A percentile compares a stretch with the other conserved stretches of the same genome.
Evolutionary conservation across 2,113 vertebrate genomes (phyloP).

Genomic region (Atherinomorus stipes): DNA sequence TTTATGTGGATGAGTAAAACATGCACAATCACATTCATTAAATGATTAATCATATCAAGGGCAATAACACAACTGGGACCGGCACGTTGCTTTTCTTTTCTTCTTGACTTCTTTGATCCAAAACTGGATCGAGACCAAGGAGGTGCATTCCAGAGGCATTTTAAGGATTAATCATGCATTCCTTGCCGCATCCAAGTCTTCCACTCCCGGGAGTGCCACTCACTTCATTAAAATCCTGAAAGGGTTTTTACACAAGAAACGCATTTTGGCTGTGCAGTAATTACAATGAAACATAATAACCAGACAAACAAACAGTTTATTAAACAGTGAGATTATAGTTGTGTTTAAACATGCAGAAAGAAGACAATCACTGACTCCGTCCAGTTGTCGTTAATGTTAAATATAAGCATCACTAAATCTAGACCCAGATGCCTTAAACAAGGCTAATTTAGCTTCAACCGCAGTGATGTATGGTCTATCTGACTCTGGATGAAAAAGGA

Average conservation of each 20-base stretch:
- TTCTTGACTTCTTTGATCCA: conserved; percentile 57
- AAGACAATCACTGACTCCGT: background rate
- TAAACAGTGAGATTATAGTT: conserved; percentile 31
- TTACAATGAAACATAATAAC: conserved; percentile 56
- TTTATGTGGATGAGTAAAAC: conserved; percentile 44
- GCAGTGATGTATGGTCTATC: background rate
- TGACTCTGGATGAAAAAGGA: conserved; percentile 2
- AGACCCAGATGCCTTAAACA: background rate
- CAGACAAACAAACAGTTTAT: conserved; percentile 35
- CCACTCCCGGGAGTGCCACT: conserved; percentile 61
- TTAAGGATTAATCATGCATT: conserved; percentile 70
- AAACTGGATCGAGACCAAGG: conserved; percentile 60
- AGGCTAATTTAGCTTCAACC: background rate
- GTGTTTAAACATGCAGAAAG: conserved; percentile 13
- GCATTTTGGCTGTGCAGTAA: conserved; percentile 62
- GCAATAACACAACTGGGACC: conserved; percentile 43
- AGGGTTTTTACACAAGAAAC: conserved; percentile 43
- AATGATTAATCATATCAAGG: conserved; percentile 62
- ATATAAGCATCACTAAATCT: conserved; percentile 22
- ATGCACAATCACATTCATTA: conserved; percentile 34
- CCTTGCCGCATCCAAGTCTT: conserved; percentile 46
- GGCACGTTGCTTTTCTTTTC: conserved; percentile 24
- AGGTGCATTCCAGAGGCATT: conserved; percentile 65
- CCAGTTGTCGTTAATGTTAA: background rate
- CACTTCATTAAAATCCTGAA: conserved; percentile 63